phyloP scores from a whole-genome alignment of 2,888 invertebrate species.

The Pogonocherus hispidulus region DNA sequence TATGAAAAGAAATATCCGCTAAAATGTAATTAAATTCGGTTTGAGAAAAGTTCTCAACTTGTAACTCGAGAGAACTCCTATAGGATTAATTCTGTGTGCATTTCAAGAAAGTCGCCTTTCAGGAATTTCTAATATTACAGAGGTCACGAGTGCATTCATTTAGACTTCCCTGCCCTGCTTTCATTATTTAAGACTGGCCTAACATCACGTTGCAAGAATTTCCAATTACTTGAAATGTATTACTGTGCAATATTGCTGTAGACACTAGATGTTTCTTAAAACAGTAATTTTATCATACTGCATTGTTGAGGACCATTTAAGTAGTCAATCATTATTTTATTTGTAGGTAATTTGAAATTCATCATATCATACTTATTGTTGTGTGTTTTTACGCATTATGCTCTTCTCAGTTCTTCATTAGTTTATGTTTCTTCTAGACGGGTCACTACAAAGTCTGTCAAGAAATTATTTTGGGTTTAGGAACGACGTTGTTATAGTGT shows the following conservation, averaged over 20 bases:
- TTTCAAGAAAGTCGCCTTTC: constrained; percentile 32
- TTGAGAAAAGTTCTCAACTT: constrained; percentile 56
- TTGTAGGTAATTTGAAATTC: no score
- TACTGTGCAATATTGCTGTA: constrained; percentile 23
- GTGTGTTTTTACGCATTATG: no score
- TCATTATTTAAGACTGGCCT: constrained; percentile 38
- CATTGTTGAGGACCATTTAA: no score
- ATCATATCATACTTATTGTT: no score
- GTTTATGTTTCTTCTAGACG: no score
- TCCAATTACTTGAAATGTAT: constrained; percentile 37
- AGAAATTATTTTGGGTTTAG: no score
- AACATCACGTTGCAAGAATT: constrained; percentile 37
- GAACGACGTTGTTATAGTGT: no score
- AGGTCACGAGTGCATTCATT: constrained; percentile 34
- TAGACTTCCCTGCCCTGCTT: constrained; percentile 30
- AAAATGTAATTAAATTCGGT: constrained; percentile 58
- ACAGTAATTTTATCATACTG: not conserved
- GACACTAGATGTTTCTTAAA: constrained; percentile 8
- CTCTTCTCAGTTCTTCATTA: no score
- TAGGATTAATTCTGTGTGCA: constrained; percentile 54
- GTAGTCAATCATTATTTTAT: no score
- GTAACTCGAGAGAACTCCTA: constrained; percentile 41
- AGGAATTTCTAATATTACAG: constrained; percentile 55
- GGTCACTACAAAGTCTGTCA: no score
- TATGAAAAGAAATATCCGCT: constrained; percentile 60